phyloP scores from a whole-genome alignment of 2,888 invertebrate species.

The Andrena chrysosceles region DNA sequence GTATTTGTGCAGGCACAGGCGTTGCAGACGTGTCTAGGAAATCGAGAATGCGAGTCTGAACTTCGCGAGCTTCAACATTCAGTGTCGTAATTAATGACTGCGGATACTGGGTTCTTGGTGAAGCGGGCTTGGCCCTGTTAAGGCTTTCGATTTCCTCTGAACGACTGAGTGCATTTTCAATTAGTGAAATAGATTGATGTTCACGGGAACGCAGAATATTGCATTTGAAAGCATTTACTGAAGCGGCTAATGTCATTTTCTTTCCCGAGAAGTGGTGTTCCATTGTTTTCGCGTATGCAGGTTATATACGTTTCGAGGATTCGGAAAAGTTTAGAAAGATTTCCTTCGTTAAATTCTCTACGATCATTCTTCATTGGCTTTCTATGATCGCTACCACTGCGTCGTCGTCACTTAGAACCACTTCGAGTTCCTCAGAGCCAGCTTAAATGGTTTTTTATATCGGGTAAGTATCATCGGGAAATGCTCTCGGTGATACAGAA shows the following conservation, averaged over 20 bases:
- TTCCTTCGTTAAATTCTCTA: not conserved
- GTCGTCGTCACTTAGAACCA: not conserved
- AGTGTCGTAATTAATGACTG: not conserved
- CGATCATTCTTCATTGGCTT: not conserved
- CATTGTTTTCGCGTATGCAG: too few relatives aligned
- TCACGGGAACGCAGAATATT: too few relatives aligned
- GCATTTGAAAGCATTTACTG: too few relatives aligned
- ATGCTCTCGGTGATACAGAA: constrained; percentile 14
- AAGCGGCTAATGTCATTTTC: too few relatives aligned
- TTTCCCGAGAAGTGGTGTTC: too few relatives aligned
- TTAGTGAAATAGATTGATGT: too few relatives aligned
- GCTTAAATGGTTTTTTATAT: constrained; percentile 49
- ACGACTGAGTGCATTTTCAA: too few relatives aligned
- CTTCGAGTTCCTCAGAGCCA: constrained; percentile 13
- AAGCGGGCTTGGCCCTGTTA: not conserved
- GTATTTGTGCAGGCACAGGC: not conserved
- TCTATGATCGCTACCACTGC: not conserved
- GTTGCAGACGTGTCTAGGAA: not conserved
- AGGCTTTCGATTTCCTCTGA: not conserved
- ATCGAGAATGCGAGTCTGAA: not conserved
- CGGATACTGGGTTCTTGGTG: not conserved
- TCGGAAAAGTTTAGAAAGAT: not conserved
- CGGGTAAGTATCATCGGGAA: constrained; percentile 26
- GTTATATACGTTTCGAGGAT: too few relatives aligned
- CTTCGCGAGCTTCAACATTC: not conserved